Evolutionary conservation across 30 jellyfish, hydroid and myxozoan genomes (phyloP).

Genomic region (Aurelia sp.): DNA sequence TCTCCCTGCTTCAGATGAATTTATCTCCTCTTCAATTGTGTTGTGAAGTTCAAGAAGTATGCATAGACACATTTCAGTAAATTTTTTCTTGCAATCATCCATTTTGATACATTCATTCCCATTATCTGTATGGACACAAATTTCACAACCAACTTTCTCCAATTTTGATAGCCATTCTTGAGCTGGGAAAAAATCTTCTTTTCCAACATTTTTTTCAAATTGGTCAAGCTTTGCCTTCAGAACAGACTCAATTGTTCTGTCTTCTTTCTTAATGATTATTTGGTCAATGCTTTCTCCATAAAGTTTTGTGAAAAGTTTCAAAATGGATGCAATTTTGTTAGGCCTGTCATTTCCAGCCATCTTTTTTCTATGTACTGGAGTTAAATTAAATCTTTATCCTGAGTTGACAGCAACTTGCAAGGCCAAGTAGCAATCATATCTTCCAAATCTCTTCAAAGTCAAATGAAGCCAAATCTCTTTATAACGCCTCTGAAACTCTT

Average conservation of each 20-base stretch:
- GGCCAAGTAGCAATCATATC: no score
- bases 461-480: no score
- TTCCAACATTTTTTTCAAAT: not conserved
- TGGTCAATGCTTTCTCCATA: not conserved
- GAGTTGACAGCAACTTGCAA: no score
- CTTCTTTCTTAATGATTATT: not conserved
- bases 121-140: not conserved
- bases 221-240: not conserved
- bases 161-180: not conserved
- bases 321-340: not conserved
- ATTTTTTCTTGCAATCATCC: not conserved
- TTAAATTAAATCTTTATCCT: no score
- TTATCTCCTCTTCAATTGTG: not conserved
- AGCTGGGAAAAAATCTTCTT: not conserved
- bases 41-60: constrained; percentile 2
- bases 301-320: not conserved
- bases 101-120: no score
- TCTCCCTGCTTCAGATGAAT: not conserved
- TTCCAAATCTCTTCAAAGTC: no score
- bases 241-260: not conserved
- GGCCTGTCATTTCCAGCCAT: constrained; percentile 9
- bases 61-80: not conserved
- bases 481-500: no score
- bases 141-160: not conserved
- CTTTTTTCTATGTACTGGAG: not conserved